Evolutionary conservation across 2,888 invertebrate species (phyloP).

Genomic region (Cotesia congregata): DNA sequence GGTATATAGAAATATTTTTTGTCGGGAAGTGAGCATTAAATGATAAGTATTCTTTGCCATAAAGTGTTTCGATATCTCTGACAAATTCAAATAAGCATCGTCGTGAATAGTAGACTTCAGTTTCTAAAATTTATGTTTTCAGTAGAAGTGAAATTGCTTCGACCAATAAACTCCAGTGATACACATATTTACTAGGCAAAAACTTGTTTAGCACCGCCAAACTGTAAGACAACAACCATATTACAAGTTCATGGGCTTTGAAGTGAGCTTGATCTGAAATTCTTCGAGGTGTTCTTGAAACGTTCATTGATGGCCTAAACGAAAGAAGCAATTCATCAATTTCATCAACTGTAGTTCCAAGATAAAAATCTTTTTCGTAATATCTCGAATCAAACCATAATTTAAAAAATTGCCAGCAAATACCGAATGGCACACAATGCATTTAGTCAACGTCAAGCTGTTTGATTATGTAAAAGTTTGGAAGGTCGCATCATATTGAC

Average conservation of each 20-base stretch:
- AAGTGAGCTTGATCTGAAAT: slow-evolving; percentile 35
- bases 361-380: slow-evolving; percentile 10
- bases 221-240: slow-evolving; percentile 41
- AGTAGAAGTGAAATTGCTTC: neutral
- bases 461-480: slow-evolving; percentile 44
- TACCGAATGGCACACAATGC: slow-evolving; percentile 42
- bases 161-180: slow-evolving; percentile 30
- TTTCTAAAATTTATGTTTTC: neutral
- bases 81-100: neutral
- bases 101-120: neutral
- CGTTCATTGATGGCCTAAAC: slow-evolving; percentile 26
- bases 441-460: slow-evolving; percentile 45
- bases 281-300: slow-evolving; percentile 38
- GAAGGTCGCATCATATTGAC: slow-evolving; percentile 32
- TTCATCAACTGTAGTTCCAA: neutral
- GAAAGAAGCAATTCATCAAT: slow-evolving; percentile 1
- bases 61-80: neutral
- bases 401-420: slow-evolving; percentile 38
- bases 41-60: slow-evolving; percentile 18
- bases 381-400: slow-evolving; percentile 33
- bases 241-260: neutral
- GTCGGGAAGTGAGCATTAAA: slow-evolving; percentile 40
- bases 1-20: too few relatives aligned
- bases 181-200: slow-evolving; percentile 26
- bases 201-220: slow-evolving; percentile 22